A percentile compares a stretch with the other conserved stretches of the same genome.
phyloP scores from a whole-genome alignment of 2,797 vertebrate genomes.

The Synaphobranchus kaupii region DNA sequence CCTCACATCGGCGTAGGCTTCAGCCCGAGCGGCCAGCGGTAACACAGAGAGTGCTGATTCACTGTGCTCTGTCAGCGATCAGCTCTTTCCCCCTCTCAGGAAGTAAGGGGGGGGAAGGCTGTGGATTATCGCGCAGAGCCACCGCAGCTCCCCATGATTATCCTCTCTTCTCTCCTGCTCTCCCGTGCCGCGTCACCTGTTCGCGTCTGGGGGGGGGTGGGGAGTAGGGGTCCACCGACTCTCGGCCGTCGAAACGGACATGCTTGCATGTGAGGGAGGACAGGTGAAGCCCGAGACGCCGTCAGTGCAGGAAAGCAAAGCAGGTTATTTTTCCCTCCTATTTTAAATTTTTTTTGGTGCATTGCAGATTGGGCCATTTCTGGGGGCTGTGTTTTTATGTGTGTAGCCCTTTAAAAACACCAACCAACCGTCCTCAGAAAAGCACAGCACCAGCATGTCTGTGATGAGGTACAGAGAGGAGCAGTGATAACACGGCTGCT shows the following conservation, averaged over 20 bases:
- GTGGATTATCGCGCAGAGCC: neutral
- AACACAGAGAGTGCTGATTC: neutral
- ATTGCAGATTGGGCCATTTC: constrained; percentile 7
- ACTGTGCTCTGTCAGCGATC: neutral
- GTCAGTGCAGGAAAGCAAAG: neutral
- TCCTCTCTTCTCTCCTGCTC: neutral
- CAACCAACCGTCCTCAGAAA: neutral
- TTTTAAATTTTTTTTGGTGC: constrained; percentile 18
- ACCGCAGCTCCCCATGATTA: neutral
- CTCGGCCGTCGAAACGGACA: neutral
- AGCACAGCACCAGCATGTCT: constrained; percentile 11
- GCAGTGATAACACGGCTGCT: neutral
- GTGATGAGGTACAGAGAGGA: neutral
- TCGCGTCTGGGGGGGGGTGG: neutral
- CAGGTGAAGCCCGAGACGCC: neutral
- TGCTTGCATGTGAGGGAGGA: neutral
- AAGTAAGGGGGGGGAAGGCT: neutral
- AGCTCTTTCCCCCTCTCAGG: neutral
- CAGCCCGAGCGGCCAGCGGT: neutral
- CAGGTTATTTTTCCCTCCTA: neutral
- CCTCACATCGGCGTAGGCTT: too few relatives aligned
- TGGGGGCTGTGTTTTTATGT: neutral
- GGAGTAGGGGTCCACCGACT: neutral
- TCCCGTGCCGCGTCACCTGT: neutral
- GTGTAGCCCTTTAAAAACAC: neutral